Evolutionary conservation across 2,797 vertebrate species (phyloP).

Genomic region (Ctenopoma multispine): DNA sequence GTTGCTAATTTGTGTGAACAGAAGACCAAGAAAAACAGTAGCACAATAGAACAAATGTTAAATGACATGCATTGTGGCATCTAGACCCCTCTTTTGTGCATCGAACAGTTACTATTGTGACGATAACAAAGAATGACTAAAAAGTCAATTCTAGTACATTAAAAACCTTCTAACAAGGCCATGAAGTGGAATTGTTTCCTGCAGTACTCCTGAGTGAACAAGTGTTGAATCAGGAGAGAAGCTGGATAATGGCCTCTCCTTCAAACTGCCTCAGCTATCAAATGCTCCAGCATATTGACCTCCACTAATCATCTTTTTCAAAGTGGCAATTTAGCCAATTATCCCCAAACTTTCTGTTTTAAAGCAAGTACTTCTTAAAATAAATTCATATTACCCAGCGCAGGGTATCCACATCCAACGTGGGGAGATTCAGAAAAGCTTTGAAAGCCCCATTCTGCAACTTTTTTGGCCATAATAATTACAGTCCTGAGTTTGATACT

Average conservation of each 20-base stretch:
- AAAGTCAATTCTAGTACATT: conserved; percentile 41
- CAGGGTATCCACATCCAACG: conserved; percentile 14
- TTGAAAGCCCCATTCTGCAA: not conserved
- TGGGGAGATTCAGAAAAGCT: conserved; percentile 9
- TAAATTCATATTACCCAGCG: conserved; percentile 28
- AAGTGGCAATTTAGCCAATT: conserved; percentile 69
- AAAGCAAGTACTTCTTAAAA: conserved; percentile 43
- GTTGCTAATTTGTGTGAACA: not conserved
- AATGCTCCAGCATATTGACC: conserved; percentile 44
- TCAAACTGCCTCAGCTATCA: conserved; percentile 56
- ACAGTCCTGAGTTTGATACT: not conserved
- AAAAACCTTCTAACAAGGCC: conserved; percentile 52
- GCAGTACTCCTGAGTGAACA: conserved; percentile 29
- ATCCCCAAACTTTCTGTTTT: conserved; percentile 44
- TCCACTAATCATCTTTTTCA: conserved; percentile 57
- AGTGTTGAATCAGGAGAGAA: conserved; percentile 34
- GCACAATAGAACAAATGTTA: not conserved
- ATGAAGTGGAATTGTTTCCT: conserved; percentile 50
- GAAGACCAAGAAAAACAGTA: not conserved
- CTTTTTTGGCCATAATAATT: not conserved
- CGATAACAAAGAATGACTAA: conserved; percentile 29
- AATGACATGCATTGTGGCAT: conserved; percentile 16
- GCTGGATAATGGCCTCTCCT: conserved; percentile 63
- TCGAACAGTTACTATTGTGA: conserved; percentile 18
- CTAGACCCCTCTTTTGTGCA: not conserved